A percentile compares a stretch with the other conserved stretches of the same genome.
phyloP scores from a whole-genome alignment of 2,113 vertebrate genomes.

The Ochotona curzoniae region DNA sequence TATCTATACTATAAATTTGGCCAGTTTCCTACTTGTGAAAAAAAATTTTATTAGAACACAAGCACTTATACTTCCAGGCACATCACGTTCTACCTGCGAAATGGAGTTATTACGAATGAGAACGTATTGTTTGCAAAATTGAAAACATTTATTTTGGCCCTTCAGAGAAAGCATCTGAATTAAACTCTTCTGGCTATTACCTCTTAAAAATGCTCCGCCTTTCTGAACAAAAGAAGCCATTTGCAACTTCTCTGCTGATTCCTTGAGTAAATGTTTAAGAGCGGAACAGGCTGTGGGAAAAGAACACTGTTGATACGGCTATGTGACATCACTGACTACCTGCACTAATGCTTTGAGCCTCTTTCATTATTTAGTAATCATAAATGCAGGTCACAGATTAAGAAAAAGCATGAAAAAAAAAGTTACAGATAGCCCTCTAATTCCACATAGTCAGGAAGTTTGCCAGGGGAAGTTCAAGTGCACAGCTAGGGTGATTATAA shows the following conservation, averaged over 20 bases:
- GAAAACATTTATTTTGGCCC: neutral
- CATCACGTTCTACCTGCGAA: neutral
- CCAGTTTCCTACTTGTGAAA: neutral
- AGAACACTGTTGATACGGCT: neutral
- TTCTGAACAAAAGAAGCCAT: neutral
- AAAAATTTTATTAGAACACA: slow-evolving; percentile 37
- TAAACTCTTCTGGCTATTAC: neutral
- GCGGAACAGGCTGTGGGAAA: neutral
- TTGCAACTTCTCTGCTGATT: neutral
- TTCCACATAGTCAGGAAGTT: neutral
- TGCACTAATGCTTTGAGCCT: neutral
- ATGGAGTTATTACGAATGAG: neutral
- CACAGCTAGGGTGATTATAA: neutral
- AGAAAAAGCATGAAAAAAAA: neutral
- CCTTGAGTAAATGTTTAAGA: neutral
- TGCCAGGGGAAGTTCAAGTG: neutral
- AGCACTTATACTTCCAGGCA: neutral
- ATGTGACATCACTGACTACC: no score
- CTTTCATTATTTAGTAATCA: neutral
- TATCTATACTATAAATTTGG: neutral
- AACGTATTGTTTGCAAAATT: neutral
- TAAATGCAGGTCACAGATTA: neutral
- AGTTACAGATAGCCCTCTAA: neutral
- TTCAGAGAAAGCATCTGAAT: neutral
- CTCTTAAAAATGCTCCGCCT: slow-evolving; percentile 17